Base-by-base conservation (phyloP, 2,113 vertebrate genomes). In the Sisor rabdophorus region DNA sequence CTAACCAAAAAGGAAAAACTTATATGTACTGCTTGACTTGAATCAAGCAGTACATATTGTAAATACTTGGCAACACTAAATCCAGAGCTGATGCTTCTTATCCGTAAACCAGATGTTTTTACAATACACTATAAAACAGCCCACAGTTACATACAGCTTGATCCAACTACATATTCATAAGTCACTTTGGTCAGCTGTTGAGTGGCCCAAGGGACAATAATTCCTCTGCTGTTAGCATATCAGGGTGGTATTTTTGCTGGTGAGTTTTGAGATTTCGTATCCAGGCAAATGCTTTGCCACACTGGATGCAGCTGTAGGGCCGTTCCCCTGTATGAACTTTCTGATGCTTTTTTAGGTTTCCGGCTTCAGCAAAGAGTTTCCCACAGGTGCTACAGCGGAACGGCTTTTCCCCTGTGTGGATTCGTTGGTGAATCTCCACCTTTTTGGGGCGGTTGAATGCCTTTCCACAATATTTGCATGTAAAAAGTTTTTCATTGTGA, bases 281-380 rank as follows among this genome's bases (percentile, higher is more conserved):
- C 89, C 89, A 90, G 58, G 89, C 88, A 1, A 91, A 90, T 0
- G 88, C 82, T 32, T 83, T 84, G 12, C 89, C 89, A 52, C 89
- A 92, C 60, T 87, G 36, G 2, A 64, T 65, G 44, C 91, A 92
- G 78, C 77, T 86, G 84, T 88, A 92, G 0, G 90, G 91, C 40
- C 86, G 89, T 71, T 90, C 91, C 61, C 89, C 87, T 0, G 89
- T 90, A 82, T 92, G 91, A 56, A 91, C 88, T 26, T 89, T 82
- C 81, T 90, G 89, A 79, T 92, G 91, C 40, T 90, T 92, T 59
- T 88, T 89, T 58, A 92, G 83, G 81, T 92, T 91, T 24, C 90
- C 89, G 0, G 90, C 89, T 81, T 91, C 89, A 0, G 89, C 85
- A 73, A 92, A 92, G 40, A 74, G 87, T 82, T 91, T 92, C 40